Evolutionary conservation across 2,113 vertebrate genomes (phyloP), one percentile per base, ranked within the genome.

Genomic region (Dasyprocta punctata): DNA sequence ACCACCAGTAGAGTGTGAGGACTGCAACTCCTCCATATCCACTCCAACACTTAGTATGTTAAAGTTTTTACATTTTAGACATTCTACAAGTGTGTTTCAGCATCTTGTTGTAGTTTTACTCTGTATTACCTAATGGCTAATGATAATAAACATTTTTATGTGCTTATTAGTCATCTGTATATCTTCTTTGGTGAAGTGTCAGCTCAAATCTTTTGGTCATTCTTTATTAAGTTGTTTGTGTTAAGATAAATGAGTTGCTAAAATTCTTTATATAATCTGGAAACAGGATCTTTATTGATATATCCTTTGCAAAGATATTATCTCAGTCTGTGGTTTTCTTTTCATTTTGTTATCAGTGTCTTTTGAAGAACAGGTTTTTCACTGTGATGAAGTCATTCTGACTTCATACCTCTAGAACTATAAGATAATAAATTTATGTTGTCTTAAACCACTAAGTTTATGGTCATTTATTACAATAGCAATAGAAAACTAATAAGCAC

Each of bases 121-220:
- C 49, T 94, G 75, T 28, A 90, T 82, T 94, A 87, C 14, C 47
- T 81, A 91, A 67, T 86, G 47, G 86, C 65, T 75, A 86, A 82
- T 52, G 17, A 94, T 60, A 16, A 1, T 60, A 28, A 83, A 7
- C 33, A 44, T 85, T 84, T 88, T 88, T 71, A 54, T 73, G 9
- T n/a, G n/a, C 20, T 65, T 47, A 44, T 30, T 69, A 36, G 54
- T 73, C 38, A 73, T 41, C 67, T 73, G 38, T 12, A 41, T 73
- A 41, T 22, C 16, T 86, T 96, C 63, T 90, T 90, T 75, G 54
- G 67, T 71, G 16, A 91, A 71, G 61, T 71, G 5, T 54, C 75
- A 78, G 36, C 56, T 78, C 60, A 91, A 88, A 49, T 52, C 67
- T 78, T 91, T 90, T 90, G 58, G 9, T 87, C 7, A 54, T n/a